Conservation (phyloP, 2,888 invertebrate species). For the Mythimna lalbum region DNA sequence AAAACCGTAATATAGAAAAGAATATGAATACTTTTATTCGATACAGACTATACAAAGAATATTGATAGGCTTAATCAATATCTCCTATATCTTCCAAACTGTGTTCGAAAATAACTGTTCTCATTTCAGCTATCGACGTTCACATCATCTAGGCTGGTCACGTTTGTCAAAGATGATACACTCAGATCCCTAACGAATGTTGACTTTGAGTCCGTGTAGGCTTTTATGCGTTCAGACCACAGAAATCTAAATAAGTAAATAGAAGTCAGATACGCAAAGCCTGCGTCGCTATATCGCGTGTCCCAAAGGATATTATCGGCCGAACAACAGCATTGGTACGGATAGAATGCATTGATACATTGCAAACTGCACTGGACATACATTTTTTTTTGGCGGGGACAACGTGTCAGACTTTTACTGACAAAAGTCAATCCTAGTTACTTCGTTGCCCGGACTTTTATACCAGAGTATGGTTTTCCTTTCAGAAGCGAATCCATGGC, state of each 20-base stretch:
- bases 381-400: too few relatives aligned
- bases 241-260: constrained; percentile 53
- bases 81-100: neutral
- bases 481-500: too few relatives aligned
- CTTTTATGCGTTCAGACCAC: constrained; percentile 56
- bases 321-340: neutral
- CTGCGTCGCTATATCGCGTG: neutral
- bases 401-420: too few relatives aligned
- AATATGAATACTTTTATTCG: too few relatives aligned
- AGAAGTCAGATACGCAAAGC: constrained; percentile 18
- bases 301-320: constrained; percentile 6
- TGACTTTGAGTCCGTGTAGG: constrained; percentile 74
- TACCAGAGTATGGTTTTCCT: too few relatives aligned
- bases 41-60: too few relatives aligned
- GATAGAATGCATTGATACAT: neutral
- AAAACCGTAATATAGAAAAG: too few relatives aligned
- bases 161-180: constrained; percentile 84
- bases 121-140: constrained; percentile 44
- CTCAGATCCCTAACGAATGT: constrained; percentile 85
- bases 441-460: too few relatives aligned
- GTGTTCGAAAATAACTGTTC: constrained; percentile 42
- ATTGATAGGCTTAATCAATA: neutral
- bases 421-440: too few relatives aligned
- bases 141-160: constrained; percentile 75
- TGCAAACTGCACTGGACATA: neutral